Evolutionary conservation across 2,797 vertebrate species (phyloP).

Genomic region (Pterois miles): DNA sequence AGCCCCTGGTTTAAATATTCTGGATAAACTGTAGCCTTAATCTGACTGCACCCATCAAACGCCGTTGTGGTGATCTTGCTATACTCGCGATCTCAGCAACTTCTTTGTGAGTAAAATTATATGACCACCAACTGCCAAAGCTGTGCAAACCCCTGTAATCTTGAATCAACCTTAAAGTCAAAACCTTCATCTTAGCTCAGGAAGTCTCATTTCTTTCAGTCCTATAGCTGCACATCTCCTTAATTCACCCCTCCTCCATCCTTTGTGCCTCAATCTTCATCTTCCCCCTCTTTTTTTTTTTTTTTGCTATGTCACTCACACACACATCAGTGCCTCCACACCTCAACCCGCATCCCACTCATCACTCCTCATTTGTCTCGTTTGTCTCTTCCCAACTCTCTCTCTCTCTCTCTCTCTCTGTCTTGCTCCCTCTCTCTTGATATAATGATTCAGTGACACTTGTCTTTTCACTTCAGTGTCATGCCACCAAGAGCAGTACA

Average conservation of each 20-base stretch:
- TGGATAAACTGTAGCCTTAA: neutral
- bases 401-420: constrained; percentile 21
- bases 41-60: no score
- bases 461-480: constrained; percentile 55
- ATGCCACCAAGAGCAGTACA: constrained; percentile 14
- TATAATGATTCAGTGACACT: constrained; percentile 61
- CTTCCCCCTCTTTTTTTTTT: neutral
- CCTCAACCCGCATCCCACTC: constrained; percentile 44
- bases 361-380: constrained; percentile 50
- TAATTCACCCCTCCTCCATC: neutral
- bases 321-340: constrained; percentile 29
- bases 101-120: neutral
- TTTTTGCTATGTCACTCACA: constrained; percentile 2
- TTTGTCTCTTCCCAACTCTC: constrained; percentile 17
- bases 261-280: constrained; percentile 7
- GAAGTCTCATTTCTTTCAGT: neutral
- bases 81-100: neutral
- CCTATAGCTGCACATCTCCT: no score
- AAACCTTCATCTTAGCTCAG: neutral
- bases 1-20: neutral
- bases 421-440: constrained; percentile 14
- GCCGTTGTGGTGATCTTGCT: neutral
- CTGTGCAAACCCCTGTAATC: neutral
- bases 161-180: neutral
- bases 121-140: neutral